A percentile compares a stretch with the other conserved stretches of the same genome.
Evolutionary conservation across 2,113 vertebrate genomes (phyloP).

Genomic region (Puma concolor): DNA sequence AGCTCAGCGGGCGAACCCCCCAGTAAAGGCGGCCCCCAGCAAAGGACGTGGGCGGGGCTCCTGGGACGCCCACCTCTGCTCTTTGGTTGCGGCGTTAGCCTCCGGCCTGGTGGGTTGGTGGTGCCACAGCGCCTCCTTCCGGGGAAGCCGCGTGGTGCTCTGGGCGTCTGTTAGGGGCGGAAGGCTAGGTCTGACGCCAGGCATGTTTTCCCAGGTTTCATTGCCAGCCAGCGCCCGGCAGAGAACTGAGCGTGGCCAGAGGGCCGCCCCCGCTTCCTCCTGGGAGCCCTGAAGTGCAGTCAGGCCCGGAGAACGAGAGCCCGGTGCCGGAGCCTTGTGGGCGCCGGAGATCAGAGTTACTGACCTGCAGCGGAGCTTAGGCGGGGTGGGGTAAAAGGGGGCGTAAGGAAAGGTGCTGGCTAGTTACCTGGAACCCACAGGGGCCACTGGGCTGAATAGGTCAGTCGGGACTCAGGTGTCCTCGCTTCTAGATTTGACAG

Average conservation of each 20-base stretch:
- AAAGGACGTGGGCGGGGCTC: not conserved
- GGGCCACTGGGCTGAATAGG: too few species aligned
- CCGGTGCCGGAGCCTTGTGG: not conserved
- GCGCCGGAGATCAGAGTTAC: not conserved
- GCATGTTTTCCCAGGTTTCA: not conserved
- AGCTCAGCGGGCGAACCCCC: not conserved
- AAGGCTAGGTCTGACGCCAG: fast-evolving
- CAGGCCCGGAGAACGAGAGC: not conserved
- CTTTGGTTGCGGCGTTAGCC: not conserved
- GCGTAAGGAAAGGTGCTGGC: not conserved
- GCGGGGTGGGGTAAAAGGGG: not conserved
- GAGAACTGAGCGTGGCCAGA: not conserved
- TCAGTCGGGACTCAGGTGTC: not conserved
- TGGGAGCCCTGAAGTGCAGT: not conserved
- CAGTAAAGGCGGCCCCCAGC: fast-evolving
- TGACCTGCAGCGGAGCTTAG: not conserved
- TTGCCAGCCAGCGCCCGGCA: not conserved
- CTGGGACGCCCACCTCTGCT: not conserved
- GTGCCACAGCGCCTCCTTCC: not conserved
- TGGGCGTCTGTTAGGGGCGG: not conserved
- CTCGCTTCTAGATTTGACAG: not conserved
- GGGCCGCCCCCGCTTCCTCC: not conserved
- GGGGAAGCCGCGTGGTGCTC: not conserved
- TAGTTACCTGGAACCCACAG: not conserved
- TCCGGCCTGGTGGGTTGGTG: not conserved